phyloP scores from a whole-genome alignment of 2,797 vertebrate species.

The Euphonia xanthogaster region DNA sequence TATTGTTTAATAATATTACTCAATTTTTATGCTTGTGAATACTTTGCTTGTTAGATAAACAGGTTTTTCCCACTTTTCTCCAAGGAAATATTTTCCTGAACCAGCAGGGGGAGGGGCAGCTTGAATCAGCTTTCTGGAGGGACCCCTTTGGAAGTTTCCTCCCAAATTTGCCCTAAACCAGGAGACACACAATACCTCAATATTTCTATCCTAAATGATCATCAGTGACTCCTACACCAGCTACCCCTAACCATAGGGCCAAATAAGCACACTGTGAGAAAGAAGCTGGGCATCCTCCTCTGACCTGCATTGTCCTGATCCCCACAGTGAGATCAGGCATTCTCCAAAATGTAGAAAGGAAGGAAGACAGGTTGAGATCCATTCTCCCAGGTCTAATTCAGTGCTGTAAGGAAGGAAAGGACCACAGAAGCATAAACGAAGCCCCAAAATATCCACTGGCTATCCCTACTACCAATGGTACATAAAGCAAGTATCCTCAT shows the following conservation, averaged over 20 bases:
- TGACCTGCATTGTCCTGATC: neutral
- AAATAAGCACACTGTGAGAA: neutral
- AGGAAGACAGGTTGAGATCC: neutral
- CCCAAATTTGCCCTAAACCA: neutral
- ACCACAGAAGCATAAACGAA: neutral
- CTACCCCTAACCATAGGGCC: neutral
- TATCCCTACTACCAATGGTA: neutral
- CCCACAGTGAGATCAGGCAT: neutral
- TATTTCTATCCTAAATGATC: neutral
- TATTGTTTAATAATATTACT: neutral
- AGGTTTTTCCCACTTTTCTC: neutral
- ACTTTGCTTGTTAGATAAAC: neutral
- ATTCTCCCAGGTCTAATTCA: neutral
- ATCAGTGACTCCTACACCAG: neutral
- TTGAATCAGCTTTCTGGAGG: neutral
- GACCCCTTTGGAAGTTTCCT: neutral
- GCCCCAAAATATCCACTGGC: neutral
- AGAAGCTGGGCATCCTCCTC: neutral
- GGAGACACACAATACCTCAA: neutral
- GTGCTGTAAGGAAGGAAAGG: neutral
- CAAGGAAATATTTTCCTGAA: neutral
- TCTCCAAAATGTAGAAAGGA: neutral
- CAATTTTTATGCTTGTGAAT: neutral
- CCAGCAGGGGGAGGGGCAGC: neutral
- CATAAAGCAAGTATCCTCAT: neutral